These are phyloP conservation scores for Oreortyx pictus DNA, from an alignment of 2,797 vertebrate species.

Conservation along the genomic window DNA sequence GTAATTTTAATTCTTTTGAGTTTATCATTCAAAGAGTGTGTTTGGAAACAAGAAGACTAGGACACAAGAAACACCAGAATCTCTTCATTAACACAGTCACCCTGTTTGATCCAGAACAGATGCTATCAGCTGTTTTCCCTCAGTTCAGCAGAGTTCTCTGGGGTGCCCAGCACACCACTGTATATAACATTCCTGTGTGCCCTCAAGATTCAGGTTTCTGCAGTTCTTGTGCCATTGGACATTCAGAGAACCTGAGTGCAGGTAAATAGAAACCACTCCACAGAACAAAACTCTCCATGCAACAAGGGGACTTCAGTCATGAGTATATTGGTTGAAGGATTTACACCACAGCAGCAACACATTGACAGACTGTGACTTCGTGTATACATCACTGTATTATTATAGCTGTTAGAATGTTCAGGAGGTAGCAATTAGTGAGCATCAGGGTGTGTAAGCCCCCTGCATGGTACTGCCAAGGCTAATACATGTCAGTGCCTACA, in stretches of 20 bases:
- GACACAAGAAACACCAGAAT: background rate
- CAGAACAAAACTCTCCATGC: conserved; percentile 7
- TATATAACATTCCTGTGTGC: background rate
- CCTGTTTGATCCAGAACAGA: background rate
- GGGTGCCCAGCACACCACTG: background rate
- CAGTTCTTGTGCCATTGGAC: background rate
- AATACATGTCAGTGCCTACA: conserved; percentile 58
- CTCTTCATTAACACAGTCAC: background rate
- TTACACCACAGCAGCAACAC: conserved; percentile 38
- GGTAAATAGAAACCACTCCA: conserved; percentile 17
- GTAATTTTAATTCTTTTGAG: background rate
- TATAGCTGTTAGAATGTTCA: conserved; percentile 36
- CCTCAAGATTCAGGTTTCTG: background rate
- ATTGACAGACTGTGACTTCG: background rate
- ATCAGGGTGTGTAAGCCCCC: conserved; percentile 49
- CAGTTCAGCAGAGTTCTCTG: background rate
- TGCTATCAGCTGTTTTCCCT: background rate
- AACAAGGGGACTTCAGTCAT: conserved; percentile 19
- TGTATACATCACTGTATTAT: conserved; percentile 38
- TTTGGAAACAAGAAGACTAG: background rate
- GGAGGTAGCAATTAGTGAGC: conserved; percentile 68
- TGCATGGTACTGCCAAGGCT: conserved; percentile 43
- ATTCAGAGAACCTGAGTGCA: background rate
- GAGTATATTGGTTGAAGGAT: conserved; percentile 27
- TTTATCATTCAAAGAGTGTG: background rate